Conservation (phyloP, 2,888 invertebrate species). For the Philaethria dido region DNA sequence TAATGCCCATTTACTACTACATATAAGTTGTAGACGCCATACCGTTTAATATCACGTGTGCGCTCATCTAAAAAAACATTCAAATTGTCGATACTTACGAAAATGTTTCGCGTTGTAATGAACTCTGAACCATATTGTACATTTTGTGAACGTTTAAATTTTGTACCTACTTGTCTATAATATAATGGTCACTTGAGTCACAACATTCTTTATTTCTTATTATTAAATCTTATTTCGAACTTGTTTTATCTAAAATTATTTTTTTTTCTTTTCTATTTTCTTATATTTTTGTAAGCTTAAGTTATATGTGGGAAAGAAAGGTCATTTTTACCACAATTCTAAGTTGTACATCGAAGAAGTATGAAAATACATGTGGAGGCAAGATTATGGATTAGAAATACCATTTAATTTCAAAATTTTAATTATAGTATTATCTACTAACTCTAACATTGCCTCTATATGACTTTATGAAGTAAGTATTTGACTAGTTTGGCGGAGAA, state of each 20-base stretch:
- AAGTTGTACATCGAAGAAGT: slow-evolving; percentile 17
- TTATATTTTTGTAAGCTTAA: slow-evolving; percentile 11
- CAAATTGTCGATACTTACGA: slow-evolving; percentile 15
- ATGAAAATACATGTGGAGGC: slow-evolving; percentile 21
- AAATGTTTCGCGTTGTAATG: not conserved
- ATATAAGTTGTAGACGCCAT: slow-evolving; percentile 44
- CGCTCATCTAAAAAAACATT: slow-evolving; percentile 7
- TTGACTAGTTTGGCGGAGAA: slow-evolving; percentile 41
- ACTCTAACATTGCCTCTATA: slow-evolving; percentile 13
- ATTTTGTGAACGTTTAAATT: not conserved
- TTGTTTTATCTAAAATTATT: slow-evolving; percentile 5
- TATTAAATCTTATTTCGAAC: slow-evolving; percentile 4
- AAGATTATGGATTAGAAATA: slow-evolving; percentile 16
- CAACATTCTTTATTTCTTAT: slow-evolving; percentile 21
- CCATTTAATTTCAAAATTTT: not conserved
- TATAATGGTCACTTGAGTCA: slow-evolving; percentile 28
- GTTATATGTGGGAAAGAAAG: slow-evolving; percentile 11
- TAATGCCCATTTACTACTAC: slow-evolving; percentile 56
- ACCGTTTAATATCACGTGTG: slow-evolving; percentile 55
- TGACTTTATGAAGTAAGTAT: slow-evolving; percentile 8
- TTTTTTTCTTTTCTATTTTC: slow-evolving; percentile 12
- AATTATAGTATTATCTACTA: slow-evolving; percentile 11
- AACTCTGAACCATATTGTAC: not conserved
- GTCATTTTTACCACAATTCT: slow-evolving; percentile 11
- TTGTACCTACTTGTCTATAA: slow-evolving; percentile 12